These are phyloP conservation scores for Capricornis sumatraensis DNA, from an alignment of 2,113 vertebrate genomes.

Conservation along the genomic window DNA sequence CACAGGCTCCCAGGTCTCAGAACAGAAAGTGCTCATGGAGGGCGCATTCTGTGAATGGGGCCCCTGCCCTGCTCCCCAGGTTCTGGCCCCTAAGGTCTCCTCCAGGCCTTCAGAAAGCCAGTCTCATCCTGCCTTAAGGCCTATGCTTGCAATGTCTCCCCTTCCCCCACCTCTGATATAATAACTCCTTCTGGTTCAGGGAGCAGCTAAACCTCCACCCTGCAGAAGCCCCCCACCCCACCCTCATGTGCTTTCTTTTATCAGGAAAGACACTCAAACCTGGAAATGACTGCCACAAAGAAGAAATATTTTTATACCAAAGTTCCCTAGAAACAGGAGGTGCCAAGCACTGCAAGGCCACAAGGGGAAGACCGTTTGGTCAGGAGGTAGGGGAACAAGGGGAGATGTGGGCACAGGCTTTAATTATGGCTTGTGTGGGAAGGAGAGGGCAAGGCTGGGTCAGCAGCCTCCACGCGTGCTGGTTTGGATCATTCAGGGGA, in stretches of 20 bases:
- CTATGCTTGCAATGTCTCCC: background rate
- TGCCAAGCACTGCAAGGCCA: background rate
- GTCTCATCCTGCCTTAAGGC: background rate
- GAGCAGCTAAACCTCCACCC: background rate
- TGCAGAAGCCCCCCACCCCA: background rate
- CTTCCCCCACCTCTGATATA: background rate
- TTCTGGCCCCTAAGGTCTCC: background rate
- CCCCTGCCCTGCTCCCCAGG: no score
- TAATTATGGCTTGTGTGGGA: background rate
- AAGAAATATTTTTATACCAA: no score
- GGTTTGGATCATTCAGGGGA: background rate
- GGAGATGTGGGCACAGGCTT: background rate
- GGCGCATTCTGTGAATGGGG: fast-evolving
- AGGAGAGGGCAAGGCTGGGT: background rate
- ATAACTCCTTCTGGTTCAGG: background rate
- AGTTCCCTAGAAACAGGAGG: background rate
- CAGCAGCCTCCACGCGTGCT: background rate
- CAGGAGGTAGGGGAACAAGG: background rate
- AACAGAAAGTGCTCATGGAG: background rate
- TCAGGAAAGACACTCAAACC: background rate
- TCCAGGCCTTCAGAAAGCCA: background rate
- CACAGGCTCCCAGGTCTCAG: background rate
- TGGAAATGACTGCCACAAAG: background rate
- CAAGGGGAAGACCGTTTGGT: background rate
- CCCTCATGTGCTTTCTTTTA: background rate